A percentile compares a stretch with the other conserved stretches of the same genome.
Evolutionary conservation across 2,797 vertebrate species (phyloP).

Genomic region (Enteromius viviparus): DNA sequence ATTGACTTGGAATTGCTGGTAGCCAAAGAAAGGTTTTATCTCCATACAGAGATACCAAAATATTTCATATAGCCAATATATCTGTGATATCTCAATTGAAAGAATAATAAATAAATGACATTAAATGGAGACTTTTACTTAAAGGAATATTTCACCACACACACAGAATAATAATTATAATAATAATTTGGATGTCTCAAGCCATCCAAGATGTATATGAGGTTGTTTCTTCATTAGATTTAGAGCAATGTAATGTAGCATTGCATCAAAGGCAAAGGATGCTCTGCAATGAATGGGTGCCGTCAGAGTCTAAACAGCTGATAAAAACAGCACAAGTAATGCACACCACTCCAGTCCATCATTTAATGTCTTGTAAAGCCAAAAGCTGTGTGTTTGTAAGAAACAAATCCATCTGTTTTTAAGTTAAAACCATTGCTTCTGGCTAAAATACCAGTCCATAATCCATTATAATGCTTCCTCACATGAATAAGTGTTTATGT

Average conservation of each 20-base stretch:
- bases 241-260: not conserved
- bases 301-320: not conserved
- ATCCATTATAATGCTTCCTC: not conserved
- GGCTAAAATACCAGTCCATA: not conserved
- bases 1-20: not conserved
- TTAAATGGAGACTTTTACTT: not conserved
- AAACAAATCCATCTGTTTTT: not conserved
- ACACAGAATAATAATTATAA: not conserved
- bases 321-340: not conserved
- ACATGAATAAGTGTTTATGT: not conserved
- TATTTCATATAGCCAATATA: not conserved
- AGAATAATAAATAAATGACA: not conserved
- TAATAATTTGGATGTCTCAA: not conserved
- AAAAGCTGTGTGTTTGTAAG: not conserved
- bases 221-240: not conserved
- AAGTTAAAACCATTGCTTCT: not conserved
- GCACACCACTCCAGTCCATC: not conserved
- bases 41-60: not conserved
- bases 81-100: not conserved
- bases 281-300: not conserved
- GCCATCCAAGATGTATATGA: not conserved
- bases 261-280: not conserved
- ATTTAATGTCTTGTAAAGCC: not conserved
- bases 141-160: not conserved
- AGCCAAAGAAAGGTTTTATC: conserved; percentile 11